phyloP scores from a whole-genome alignment of 2,797 vertebrate species.

The Dicrostonyx torquatus region DNA sequence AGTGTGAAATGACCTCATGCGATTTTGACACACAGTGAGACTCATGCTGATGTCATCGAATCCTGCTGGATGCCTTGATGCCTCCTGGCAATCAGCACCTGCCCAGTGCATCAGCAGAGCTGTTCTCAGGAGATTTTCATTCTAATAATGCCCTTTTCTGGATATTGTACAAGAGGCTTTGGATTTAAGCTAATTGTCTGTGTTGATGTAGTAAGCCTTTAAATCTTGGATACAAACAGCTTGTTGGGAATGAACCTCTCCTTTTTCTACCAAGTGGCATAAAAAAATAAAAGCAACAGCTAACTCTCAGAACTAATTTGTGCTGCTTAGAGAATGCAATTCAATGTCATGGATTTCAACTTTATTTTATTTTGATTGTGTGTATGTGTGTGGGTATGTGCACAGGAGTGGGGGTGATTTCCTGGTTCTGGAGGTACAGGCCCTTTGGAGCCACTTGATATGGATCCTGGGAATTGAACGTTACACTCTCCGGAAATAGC shows the following conservation, averaged over 20 bases:
- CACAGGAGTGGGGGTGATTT: not conserved
- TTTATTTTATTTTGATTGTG: not conserved
- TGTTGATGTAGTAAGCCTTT: slow-evolving; percentile 53
- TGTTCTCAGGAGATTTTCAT: slow-evolving; percentile 48
- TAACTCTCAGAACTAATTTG: not conserved
- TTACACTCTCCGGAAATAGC: not conserved
- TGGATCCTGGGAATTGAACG: not conserved
- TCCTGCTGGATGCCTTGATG: not conserved
- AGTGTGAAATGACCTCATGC: slow-evolving; percentile 74
- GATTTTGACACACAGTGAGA: not conserved
- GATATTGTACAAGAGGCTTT: slow-evolving; percentile 15
- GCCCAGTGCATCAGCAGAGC: not conserved
- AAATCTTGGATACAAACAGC: slow-evolving; percentile 55
- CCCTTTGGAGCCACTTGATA: not conserved
- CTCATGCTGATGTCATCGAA: slow-evolving; percentile 69
- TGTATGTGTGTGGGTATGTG: not conserved
- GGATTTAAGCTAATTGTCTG: slow-evolving; percentile 17
- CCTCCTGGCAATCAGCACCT: slow-evolving; percentile 41
- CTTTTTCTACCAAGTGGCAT: not conserved
- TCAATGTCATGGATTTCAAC: not conserved
- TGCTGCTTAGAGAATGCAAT: not conserved
- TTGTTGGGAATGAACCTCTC: slow-evolving; percentile 20
- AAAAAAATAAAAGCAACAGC: not conserved
- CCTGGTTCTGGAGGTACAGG: not conserved
- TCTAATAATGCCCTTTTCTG: not conserved